Evolutionary conservation across 2,888 invertebrate species (phyloP).

Genomic region (Nesidiocoris tenuis): DNA sequence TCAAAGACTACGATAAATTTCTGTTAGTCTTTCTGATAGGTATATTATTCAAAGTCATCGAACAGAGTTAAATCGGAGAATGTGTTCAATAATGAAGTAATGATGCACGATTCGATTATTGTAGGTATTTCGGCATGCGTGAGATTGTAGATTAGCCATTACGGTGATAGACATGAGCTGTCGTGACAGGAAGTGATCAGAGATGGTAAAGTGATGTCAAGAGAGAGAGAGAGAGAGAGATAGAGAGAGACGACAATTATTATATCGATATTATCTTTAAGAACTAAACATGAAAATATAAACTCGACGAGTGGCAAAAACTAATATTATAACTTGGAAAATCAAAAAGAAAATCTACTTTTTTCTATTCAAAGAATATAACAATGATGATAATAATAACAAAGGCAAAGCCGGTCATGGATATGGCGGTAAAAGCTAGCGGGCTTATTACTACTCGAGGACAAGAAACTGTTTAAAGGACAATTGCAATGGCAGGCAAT

Average conservation of each 20-base stretch:
- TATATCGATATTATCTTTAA: constrained; percentile 17
- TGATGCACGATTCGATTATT: neutral
- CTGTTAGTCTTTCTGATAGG: too few species aligned
- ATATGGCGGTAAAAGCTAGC: constrained; percentile 46
- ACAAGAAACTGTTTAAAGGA: constrained; percentile 43
- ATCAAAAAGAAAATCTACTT: constrained; percentile 31
- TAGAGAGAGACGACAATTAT: neutral
- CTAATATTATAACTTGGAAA: constrained; percentile 12
- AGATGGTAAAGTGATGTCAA: constrained; percentile 9
- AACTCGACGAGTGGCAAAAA: constrained; percentile 1
- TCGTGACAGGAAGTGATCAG: constrained; percentile 18
- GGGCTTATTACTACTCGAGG: constrained; percentile 46
- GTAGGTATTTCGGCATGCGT: constrained; percentile 15
- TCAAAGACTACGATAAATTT: too few species aligned
- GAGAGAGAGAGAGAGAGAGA: neutral
- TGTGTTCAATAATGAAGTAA: neutral
- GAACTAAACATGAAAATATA: constrained; percentile 26
- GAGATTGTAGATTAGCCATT: constrained; percentile 6
- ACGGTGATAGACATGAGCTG: constrained; percentile 5
- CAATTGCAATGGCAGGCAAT: constrained; percentile 45
- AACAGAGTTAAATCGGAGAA: neutral
- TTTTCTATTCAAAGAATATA: constrained; percentile 9
- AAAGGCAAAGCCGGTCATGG: constrained; percentile 48
- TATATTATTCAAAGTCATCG: too few species aligned
- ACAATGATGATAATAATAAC: constrained; percentile 31